Percentiles rank a stretch among this genome's conserved stretches.
phyloP scores from a whole-genome alignment of 2,888 invertebrate species.

The Philereme vetulata region DNA sequence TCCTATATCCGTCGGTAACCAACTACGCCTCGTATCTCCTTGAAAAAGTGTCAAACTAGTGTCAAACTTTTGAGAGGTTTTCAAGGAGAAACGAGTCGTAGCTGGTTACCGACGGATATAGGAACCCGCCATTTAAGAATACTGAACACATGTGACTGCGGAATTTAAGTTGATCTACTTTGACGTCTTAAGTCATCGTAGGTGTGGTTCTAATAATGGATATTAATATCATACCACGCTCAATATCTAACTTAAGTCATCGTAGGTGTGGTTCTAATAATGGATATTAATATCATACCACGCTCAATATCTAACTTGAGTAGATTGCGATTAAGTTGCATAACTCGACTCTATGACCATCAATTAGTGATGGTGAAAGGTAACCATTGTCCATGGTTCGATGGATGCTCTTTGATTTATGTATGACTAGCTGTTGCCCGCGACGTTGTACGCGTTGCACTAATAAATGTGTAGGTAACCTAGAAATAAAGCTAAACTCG shows the following conservation, averaged over 20 bases:
- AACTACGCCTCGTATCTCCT: no score
- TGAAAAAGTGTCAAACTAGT: no score
- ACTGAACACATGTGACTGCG: no score
- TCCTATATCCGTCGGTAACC: no score
- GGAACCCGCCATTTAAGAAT: no score
- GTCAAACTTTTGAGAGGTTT: no score
- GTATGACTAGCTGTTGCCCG: not conserved
- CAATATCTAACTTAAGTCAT: not conserved
- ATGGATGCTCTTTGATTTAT: not conserved
- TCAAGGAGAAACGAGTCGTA: no score
- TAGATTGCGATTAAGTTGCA: not conserved
- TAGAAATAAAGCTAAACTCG: no score
- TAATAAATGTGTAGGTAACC: no score
- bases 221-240: not conserved
- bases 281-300: not conserved
- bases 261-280: not conserved
- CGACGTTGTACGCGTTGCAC: no score
- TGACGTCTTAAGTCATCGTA: not conserved
- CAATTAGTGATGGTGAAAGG: not conserved
- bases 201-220: not conserved
- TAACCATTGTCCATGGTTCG: not conserved
- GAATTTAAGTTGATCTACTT: no score
- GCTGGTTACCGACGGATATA: no score
- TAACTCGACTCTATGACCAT: not conserved
- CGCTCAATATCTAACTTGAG: not conserved